These are phyloP conservation scores for Harmothoe impar DNA, from an alignment of 2,888 invertebrate genomes.

Conservation along the genomic window DNA sequence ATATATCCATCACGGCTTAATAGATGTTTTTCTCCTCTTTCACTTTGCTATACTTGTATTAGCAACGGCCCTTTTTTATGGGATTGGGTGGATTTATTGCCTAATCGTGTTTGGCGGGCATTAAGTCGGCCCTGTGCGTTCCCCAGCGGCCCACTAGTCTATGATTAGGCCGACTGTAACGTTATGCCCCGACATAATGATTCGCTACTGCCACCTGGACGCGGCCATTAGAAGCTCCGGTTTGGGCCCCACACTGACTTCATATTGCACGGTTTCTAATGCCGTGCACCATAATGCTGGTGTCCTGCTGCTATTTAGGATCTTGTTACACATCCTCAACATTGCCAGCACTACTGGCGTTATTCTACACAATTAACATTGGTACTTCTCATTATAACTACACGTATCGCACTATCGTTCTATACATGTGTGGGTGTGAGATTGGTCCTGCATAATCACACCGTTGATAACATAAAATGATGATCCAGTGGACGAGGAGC, in stretches of 20 bases:
- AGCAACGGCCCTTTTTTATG: neutral
- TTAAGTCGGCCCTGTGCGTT: neutral
- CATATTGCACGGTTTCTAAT: neutral
- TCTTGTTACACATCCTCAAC: no score
- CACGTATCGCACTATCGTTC: no score
- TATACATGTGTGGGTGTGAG: no score
- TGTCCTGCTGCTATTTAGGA: no score
- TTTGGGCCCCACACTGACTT: neutral
- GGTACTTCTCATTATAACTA: no score
- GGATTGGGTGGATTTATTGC: slow-evolving; percentile 43
- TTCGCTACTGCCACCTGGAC: slow-evolving; percentile 4
- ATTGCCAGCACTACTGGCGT: no score
- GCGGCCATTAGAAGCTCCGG: neutral
- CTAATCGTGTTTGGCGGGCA: slow-evolving; percentile 41
- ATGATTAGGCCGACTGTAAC: neutral
- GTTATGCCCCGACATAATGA: neutral
- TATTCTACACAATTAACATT: no score
- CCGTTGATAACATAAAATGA: no score
- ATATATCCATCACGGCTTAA: slow-evolving; percentile 20
- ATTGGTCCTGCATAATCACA: no score
- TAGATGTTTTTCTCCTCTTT: neutral
- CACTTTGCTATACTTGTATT: slow-evolving; percentile 47
- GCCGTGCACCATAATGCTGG: neutral
- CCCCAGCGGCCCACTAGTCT: neutral
- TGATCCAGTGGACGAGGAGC: no score